Evolutionary conservation across 1,140 invertebrate genomes (phyloP), one percentile per base, ranked within the genome.

Genomic region (Acyrthosiphon pisum): DNA sequence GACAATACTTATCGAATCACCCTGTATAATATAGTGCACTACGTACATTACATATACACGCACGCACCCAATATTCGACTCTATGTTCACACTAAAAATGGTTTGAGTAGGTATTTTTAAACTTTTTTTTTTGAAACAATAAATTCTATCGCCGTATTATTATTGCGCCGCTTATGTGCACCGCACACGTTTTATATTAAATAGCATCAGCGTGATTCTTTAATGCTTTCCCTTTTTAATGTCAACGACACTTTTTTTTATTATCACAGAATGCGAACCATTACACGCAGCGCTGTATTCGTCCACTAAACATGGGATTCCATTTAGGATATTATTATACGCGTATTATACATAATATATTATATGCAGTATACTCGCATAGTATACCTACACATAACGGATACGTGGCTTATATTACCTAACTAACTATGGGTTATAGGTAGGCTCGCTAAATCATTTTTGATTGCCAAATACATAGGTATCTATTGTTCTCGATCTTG

Each of bases 181-280:
- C 30, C 3, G 14, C 30, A 60, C 26, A 11, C 56, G 11, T 76
- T n/a, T 76, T 76, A 76, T 76, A 76, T n/a, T 18, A 76, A 76
- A 76, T 76, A 76, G 30, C 14, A 18, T 30, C 60, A 76, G 30
- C 60, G 60, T 76, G 60, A 76, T 76, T 76, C 60, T n/a, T 76
- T 76, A n/a, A 76, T 76, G 60, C 60, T 76, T 76, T 76, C 60
- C 60, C 30, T 76, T 76, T 76, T 18, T 76, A 76, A 76, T 76
- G 60, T 76, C 30, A n/a, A 76, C 60, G 60, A 76, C 30, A 76
- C 60, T 76, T 76, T 68, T 68, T 50, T 68, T 76, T 76, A n/a
- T 76, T 14, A n/a, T n/a, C 60, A 76, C 60, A 76, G 30, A 76
- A n/a, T 76, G 41, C 41, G n/a, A 4, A n/a, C 60, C 6, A 76